Base-by-base conservation (phyloP, 2,888 invertebrate species). In the Synanthedon formicaeformis region DNA sequence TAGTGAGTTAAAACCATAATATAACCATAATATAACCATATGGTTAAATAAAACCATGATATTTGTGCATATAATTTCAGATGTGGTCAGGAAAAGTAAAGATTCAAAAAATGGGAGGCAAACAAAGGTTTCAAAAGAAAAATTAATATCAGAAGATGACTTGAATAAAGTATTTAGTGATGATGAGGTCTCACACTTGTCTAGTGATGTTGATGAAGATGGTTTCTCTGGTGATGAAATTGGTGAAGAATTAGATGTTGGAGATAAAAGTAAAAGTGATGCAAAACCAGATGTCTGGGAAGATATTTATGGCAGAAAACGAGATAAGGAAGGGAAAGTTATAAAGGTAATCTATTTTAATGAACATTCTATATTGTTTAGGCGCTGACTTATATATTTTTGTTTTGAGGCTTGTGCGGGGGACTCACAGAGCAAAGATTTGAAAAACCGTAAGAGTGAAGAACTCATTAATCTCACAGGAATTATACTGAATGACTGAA, bases 291-390 rank as follows among this genome's bases (percentile, higher is more conserved):
- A 85, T 68, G 68, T 78, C 3, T 94, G 93, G 92, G 96, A 98
- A 87, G 98, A 98, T 83, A 98, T 98, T 71, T 98, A 98, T 80
- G 98, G 98, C 0, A 89, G 97, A 55, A 90, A 93, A 61, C 89
- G 96, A 60, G 93, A 94, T 69, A 91, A 91, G 65, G 89, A 93
- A 61, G 98, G 98, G 2, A 92, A 94, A 71, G 73, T 97, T 59
- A 81, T 97, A 50, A 82, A 88, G 66, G 91, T 91, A 34, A 8
- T 10, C 10, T 34, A 10, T 34, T 34, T 34, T 34, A 34, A 34
- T 34, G 34, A 34, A 8, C 8, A 34, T 8, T 27, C 5, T 34
- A 10, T 34, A 34, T 34, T 34, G 10, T 34, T 2, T 34, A 34
- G 34, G 34, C 10, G 1, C 34, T 34, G 34, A 34, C 34, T 10